These are phyloP conservation scores for Glaucomys volans DNA, from an alignment of 2,113 vertebrate species.

Conservation along the genomic window DNA sequence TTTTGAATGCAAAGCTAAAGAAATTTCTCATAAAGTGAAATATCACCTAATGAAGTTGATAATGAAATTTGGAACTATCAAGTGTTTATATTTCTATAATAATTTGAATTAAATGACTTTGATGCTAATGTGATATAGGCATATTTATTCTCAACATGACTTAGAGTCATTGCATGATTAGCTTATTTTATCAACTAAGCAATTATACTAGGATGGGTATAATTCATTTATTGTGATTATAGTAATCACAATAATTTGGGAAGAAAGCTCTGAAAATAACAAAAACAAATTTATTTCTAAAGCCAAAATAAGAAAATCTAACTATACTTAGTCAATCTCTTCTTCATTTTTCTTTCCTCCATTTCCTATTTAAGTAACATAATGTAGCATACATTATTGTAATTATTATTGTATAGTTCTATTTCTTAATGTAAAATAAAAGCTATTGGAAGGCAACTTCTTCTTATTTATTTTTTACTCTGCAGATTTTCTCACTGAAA, in stretches of 20 bases:
- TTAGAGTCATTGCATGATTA: conserved; percentile 67
- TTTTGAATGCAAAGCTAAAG: neutral
- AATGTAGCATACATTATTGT: neutral
- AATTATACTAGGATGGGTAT: conserved; percentile 73
- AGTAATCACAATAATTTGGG: conserved; percentile 62
- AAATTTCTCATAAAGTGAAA: conserved; percentile 68
- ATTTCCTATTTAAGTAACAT: neutral
- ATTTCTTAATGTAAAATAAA: neutral
- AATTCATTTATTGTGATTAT: conserved; percentile 55
- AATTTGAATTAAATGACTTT: conserved; percentile 72
- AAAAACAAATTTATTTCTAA: conserved; percentile 78
- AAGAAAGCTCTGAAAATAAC: conserved; percentile 77
- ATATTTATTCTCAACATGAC: conserved; percentile 59
- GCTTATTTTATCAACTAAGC: conserved; percentile 57
- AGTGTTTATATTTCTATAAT: conserved; percentile 71
- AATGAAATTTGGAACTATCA: conserved; percentile 71
- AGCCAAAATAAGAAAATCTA: conserved; percentile 36
- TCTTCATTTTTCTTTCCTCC: neutral
- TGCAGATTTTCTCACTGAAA: neutral
- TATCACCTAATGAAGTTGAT: conserved; percentile 64
- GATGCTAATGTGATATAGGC: conserved; percentile 49
- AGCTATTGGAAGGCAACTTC: neutral
- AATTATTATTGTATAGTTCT: neutral
- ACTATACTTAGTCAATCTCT: neutral
- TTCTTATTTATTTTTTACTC: neutral